Conservation (phyloP, 2,113 vertebrate species). For the Misgurnus anguillicaudatus region DNA sequence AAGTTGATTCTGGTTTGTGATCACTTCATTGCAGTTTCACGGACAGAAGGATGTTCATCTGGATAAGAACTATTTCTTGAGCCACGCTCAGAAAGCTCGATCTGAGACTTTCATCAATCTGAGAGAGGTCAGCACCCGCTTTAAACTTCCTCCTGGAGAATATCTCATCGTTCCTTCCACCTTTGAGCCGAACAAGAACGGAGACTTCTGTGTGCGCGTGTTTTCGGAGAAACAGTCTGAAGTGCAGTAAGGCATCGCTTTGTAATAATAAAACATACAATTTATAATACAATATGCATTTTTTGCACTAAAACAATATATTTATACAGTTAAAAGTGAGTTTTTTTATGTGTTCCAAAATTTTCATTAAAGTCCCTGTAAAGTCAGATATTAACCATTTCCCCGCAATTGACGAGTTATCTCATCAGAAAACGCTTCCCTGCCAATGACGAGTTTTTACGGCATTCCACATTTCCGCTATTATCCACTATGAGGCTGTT, state of each 20-base stretch:
- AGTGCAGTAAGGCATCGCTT: conserved; percentile 67
- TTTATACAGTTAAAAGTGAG: background rate
- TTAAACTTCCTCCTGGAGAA: conserved; percentile 76
- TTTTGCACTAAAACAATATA: background rate
- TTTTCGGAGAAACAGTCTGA: conserved; percentile 82
- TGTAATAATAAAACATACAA: no score
- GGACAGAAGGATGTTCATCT: conserved; percentile 68
- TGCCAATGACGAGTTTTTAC: no score
- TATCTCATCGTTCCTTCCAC: conserved; percentile 84
- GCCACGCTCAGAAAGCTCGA: conserved; percentile 60
- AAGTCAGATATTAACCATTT: no score
- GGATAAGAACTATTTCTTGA: conserved; percentile 76
- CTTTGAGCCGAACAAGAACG: conserved; percentile 80
- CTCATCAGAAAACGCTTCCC: no score
- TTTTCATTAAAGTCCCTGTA: no score
- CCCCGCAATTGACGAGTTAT: no score
- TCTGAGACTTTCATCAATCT: conserved; percentile 78
- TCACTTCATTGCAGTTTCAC: conserved; percentile 54
- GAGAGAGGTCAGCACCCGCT: conserved; percentile 73
- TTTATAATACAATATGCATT: no score
- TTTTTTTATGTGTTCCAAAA: no score
- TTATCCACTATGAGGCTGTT: no score
- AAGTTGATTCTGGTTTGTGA: background rate
- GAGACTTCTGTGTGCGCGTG: conserved; percentile 82
- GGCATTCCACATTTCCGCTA: no score